These are phyloP conservation scores for Rhombomys opimus DNA, from an alignment of 2,113 vertebrate species.

Conservation along the genomic window DNA sequence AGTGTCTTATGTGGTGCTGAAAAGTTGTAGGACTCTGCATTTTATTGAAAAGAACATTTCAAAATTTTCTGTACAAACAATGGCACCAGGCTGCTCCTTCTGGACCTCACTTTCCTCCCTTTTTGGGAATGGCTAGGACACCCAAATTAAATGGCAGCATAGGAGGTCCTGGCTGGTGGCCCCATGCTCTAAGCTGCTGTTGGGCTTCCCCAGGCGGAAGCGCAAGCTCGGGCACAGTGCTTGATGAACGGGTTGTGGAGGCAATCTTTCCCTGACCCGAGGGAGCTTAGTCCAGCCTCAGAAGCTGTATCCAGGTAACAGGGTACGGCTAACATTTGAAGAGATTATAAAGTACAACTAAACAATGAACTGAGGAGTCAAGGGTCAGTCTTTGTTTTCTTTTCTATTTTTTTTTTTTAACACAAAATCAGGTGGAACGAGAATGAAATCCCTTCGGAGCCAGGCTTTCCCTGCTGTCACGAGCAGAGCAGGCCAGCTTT, in stretches of 20 bases:
- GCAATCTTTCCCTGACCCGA: slow-evolving; percentile 61
- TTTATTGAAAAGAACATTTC: slow-evolving; percentile 67
- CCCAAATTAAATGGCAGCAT: slow-evolving; percentile 76
- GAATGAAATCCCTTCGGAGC: background rate
- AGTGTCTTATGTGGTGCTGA: slow-evolving; percentile 62
- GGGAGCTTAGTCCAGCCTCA: slow-evolving; percentile 59
- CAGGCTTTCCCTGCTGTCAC: too few species aligned
- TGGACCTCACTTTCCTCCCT: slow-evolving; percentile 66
- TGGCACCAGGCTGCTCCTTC: background rate
- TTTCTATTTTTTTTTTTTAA: background rate
- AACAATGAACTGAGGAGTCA: background rate
- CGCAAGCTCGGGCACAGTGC: slow-evolving; percentile 14
- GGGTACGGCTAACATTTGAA: background rate
- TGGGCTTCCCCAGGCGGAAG: slow-evolving; percentile 30
- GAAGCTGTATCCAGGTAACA: background rate
- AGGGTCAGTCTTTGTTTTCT: background rate
- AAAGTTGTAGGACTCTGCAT: slow-evolving; percentile 66
- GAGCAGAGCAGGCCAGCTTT: background rate
- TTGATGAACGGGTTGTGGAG: slow-evolving; percentile 40
- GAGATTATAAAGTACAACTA: background rate
- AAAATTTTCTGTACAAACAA: slow-evolving; percentile 79
- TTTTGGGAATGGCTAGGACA: background rate
- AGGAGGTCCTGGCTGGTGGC: background rate
- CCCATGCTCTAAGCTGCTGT: slow-evolving; percentile 70
- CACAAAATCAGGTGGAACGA: background rate